Base-by-base conservation (phyloP, 2,888 invertebrate species). In the Invenusta paracnida region DNA sequence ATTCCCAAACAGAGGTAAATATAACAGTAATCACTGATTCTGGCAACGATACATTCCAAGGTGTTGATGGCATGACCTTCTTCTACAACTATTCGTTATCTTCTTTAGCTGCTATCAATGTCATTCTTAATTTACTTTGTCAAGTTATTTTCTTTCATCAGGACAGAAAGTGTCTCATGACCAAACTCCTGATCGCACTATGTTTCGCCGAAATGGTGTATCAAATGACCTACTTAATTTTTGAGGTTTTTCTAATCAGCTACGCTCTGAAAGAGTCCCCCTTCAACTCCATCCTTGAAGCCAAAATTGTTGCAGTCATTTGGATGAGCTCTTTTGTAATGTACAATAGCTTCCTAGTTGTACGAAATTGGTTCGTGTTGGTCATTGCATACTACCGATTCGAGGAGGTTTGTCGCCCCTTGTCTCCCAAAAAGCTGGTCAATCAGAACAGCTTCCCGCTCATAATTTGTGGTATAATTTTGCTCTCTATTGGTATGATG, bases 291-390 rank as follows among this genome's bases (percentile, higher is more conserved):
- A 82, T 82, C 23, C 2, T 82, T 29, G 27, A 82, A 82, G 82
- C 30, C 5, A 82, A 82, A 27, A 29, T 82, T 30, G 23, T 82
- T 27, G 29, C 82, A 82, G 29, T 28, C 2, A 23, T 82, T 5
- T 82, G 82, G 82, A 82, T 27, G 13, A 5, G 5, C 30, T 2
- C 2, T 30, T 82, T 82, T 82, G 29, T 82, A 2, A 82, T 82
- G 82, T 82, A 29, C 13, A 82, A 82, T 23, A 82, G 23, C 31
- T 82, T 82, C 29, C 29, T 82, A 2, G 23, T 82, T 82, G 29
- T 29, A 29, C 82, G 82, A 82, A 82, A 82, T 28, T 82, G 82
- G 82, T 30, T 27, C 25, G 82, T 82, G 23, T 13, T 82, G 17
- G n/a, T 82, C 2, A 82, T 82, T 17, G 82, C 82, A 5, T 5